phyloP scores from a whole-genome alignment of 1,140 invertebrate species.

The Pygmarrhopalites habei region DNA sequence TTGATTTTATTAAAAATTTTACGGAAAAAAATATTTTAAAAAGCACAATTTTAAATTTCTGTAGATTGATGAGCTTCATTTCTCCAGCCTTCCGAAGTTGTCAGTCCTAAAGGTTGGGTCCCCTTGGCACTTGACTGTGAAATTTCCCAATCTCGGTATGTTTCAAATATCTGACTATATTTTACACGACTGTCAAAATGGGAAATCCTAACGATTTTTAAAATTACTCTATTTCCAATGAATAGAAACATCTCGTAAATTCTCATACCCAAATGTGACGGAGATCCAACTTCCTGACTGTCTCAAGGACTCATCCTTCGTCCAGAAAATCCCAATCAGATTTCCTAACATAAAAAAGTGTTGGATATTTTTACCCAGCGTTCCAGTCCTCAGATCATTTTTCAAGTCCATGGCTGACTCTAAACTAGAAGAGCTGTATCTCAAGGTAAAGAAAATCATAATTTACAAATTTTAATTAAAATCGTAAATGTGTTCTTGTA shows the following conservation, averaged over 20 bases:
- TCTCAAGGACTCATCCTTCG: constrained; percentile 23
- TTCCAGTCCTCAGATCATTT: constrained; percentile 19
- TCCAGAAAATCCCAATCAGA: constrained; percentile 13
- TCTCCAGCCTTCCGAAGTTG: constrained; percentile 15
- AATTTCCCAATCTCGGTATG: constrained; percentile 16
- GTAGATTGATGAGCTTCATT: constrained; percentile 27
- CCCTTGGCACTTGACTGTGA: constrained; percentile 22
- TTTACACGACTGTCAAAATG: too few relatives aligned
- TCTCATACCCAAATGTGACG: background rate
- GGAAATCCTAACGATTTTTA: too few relatives aligned
- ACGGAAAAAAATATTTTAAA: too few relatives aligned
- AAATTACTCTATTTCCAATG: too few relatives aligned
- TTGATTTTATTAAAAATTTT: too few relatives aligned
- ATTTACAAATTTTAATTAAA: too few relatives aligned
- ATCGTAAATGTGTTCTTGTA: too few relatives aligned
- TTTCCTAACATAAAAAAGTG: constrained; percentile 20
- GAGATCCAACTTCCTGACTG: constrained; percentile 30
- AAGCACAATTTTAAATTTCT: too few relatives aligned
- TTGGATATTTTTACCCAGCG: constrained; percentile 24
- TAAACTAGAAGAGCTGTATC: constrained; percentile 17
- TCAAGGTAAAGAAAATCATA: too few relatives aligned
- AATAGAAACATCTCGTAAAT: constrained; percentile 3
- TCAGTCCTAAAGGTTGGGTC: constrained; percentile 19
- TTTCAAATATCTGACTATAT: too few relatives aligned
- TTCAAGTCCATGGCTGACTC: constrained; percentile 19